A percentile compares a stretch with the other conserved stretches of the same genome.
phyloP scores from a whole-genome alignment of 1,140 invertebrate species.

The Drosophila lini region DNA sequence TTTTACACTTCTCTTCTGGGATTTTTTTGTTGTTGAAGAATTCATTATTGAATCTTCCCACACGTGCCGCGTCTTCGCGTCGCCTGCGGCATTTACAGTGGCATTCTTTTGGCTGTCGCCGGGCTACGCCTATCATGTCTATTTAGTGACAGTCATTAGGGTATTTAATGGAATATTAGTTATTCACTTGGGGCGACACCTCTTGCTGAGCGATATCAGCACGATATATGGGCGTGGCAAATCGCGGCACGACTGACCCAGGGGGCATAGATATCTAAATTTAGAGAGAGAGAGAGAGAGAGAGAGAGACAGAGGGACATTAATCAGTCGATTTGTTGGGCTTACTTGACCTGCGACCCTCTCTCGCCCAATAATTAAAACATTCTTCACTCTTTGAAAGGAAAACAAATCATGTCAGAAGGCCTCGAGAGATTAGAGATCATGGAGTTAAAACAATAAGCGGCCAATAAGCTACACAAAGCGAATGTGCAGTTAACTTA shows the following conservation, averaged over 20 bases:
- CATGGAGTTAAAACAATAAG: slow-evolving; percentile 73
- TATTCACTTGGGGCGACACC: slow-evolving; percentile 20
- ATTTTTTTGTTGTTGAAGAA: not conserved
- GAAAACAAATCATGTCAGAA: slow-evolving; percentile 71
- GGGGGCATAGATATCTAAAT: slow-evolving; percentile 20
- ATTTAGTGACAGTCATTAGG: slow-evolving; percentile 44
- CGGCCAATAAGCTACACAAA: slow-evolving; percentile 76
- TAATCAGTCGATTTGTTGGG: slow-evolving; percentile 31
- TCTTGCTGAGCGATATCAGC: not conserved
- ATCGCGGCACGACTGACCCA: slow-evolving; percentile 7
- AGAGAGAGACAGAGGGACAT: slow-evolving; percentile 14
- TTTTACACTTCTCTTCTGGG: not conserved
- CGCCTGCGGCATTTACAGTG: slow-evolving; percentile 20
- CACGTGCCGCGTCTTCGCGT: slow-evolving; percentile 20
- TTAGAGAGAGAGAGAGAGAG: not conserved
- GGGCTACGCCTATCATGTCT: slow-evolving; percentile 25
- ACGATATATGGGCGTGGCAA: slow-evolving; percentile 36
- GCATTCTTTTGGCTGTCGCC: slow-evolving; percentile 16
- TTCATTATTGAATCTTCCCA: slow-evolving; percentile 17
- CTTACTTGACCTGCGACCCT: slow-evolving; percentile 2
- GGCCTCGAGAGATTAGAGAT: slow-evolving; percentile 38
- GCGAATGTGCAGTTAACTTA: slow-evolving; percentile 79
- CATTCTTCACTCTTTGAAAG: slow-evolving; percentile 30
- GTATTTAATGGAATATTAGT: slow-evolving; percentile 17
- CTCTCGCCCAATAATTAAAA: slow-evolving; percentile 35